Base-by-base conservation (phyloP, 2,113 vertebrate species). In the Rhinogobius similis region DNA sequence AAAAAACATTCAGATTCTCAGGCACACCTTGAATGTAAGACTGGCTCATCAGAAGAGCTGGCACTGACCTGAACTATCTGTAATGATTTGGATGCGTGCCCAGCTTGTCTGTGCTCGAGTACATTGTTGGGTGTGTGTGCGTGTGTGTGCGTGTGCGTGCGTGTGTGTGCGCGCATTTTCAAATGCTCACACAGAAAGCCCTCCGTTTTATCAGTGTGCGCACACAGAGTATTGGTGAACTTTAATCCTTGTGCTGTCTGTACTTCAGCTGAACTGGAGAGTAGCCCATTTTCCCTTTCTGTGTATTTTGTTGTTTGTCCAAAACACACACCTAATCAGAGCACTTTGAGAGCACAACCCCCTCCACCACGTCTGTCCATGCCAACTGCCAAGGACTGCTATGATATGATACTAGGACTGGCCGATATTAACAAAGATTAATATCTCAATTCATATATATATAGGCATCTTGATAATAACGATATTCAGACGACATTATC, bases 11-110 rank as follows among this genome's bases (percentile, higher is more conserved):
- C 77, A 64, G 78, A 39, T 64, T 73, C 89, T 92, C 86, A 75
- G 76, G 79, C 23, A 55, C 72, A 73, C 77, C 72, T 65, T 83
- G 68, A 81, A 77, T 78, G 70, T 84, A 80, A 78, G 3, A 32
- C 29, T 32, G 70, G 79, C 71, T 86, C 68, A 67, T 65, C 85
- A 82, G 66, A 62, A 86, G 79, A 84, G 78, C 84, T 89, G 81
- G 79, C 75, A 62, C 68, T 74, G 77, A 82, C 86, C 79, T 85
- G 65, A 76, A 84, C 78, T 79, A 90, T 79, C 73, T 88, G 76
- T 82, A 88, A 88, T 84, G 77, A 87, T 69, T 72, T 91, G 78
- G 86, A 82, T 88, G 44, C 23, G 68, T 82, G 87, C 86, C 90
- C 65, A 76, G 78, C 75, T 80, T 79, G 48, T 65, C 83, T 86